These are phyloP conservation scores for Aphidius colemani DNA, from an alignment of 2,888 invertebrate species.

Conservation along the genomic window DNA sequence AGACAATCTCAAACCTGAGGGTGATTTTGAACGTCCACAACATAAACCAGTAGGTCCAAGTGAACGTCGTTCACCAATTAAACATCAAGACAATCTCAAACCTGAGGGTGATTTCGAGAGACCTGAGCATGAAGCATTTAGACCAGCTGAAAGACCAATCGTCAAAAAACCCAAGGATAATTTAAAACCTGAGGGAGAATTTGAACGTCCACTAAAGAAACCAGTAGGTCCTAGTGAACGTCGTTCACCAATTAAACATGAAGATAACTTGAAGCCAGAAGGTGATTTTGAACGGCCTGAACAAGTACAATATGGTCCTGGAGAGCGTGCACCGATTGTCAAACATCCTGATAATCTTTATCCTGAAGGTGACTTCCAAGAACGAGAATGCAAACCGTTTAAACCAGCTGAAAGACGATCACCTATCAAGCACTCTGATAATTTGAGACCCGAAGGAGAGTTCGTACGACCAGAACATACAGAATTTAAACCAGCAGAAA, in stretches of 20 bases:
- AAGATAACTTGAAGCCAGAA: constrained; percentile 66
- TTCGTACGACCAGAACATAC: constrained; percentile 59
- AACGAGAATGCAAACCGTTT: constrained; percentile 45
- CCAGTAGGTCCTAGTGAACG: constrained; percentile 52
- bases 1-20: constrained; percentile 57
- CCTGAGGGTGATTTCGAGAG: constrained; percentile 55
- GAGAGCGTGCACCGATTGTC: constrained; percentile 52
- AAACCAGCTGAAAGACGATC: constrained; percentile 60
- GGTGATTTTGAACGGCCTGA: constrained; percentile 64
- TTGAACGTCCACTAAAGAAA: constrained; percentile 46
- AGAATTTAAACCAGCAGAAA: constrained; percentile 53
- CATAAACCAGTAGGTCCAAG: constrained; percentile 44
- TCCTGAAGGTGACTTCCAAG: constrained; percentile 62
- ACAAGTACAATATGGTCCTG: constrained; percentile 56
- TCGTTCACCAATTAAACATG: constrained; percentile 61
- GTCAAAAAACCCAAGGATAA: constrained; percentile 59
- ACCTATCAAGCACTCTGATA: constrained; percentile 57
- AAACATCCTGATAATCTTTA: constrained; percentile 53
- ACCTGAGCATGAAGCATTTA: constrained; percentile 50
- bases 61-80: constrained; percentile 53
- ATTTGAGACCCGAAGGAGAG: constrained; percentile 63
- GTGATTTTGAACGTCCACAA: constrained; percentile 55
- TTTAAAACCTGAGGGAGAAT: constrained; percentile 60
- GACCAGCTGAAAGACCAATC: constrained; percentile 58
- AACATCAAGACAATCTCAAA: constrained; percentile 61